Base-by-base conservation (phyloP, 2,113 vertebrate species). In the Microcebus ravelobensis region DNA sequence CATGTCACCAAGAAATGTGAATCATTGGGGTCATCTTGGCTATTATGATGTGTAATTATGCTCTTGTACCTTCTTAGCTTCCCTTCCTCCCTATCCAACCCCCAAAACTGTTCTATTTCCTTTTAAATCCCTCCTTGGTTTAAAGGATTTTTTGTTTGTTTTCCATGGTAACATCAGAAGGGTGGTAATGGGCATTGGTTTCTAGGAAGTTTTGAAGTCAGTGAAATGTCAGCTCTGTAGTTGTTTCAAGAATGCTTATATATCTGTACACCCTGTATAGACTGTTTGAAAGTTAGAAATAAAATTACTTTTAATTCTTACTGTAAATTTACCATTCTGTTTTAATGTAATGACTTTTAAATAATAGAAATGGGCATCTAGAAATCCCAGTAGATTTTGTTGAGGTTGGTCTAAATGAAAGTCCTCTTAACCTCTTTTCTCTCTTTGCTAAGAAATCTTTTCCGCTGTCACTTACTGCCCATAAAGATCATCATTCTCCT, bases 241-340 rank as follows among this genome's bases (percentile, higher is more conserved):
- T 59, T 85, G 25, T 94, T 94, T 82, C 21, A 34, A 81, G 67
- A 88, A 34, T 42, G 63, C 48, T 50, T 77, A 8, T 52, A 50
- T 73, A 18, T 96, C 74, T 96, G 9, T 77, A 59, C 65, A 82
- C 13, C 29, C 65, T 17, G 57, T 57, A 63, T 10, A 87, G 21
- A 86, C 31, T 86, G 17, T 67, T 80, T 80, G n/a, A 86, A 91
- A 88, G 89, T 81, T 85, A 84, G 77, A 63, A 95, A 79, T 86
- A 76, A 87, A 88, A 65, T 87, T 77, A 31, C 14, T 68, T 52
- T 77, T 70, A 61, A 61, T 70, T 74, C 63, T 87, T 81, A 65
- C 29, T n/a, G 63, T 59, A 74, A 89, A 89, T 81, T 63, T 10
- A 89, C 23, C 55, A 2, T 48, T 92, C 34, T 79, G 11, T 89